phyloP scores from a whole-genome alignment of 2,888 invertebrate genomes.

The Pardosa pseudoannulata region DNA sequence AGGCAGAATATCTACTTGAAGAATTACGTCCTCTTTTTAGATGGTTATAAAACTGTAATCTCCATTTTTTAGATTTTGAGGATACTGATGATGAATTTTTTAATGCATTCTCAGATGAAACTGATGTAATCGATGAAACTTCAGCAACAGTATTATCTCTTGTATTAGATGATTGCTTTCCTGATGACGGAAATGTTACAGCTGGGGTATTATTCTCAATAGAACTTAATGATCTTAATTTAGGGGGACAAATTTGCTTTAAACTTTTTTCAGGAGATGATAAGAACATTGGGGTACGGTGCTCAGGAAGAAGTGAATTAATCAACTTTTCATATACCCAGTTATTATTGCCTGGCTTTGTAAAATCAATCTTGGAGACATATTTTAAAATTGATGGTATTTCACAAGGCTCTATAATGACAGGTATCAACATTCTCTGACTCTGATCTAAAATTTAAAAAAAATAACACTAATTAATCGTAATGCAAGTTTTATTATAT shows the following conservation, averaged over 20 bases:
- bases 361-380: slow-evolving; percentile 69
- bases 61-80: background rate
- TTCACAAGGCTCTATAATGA: slow-evolving; percentile 46
- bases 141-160: too few species aligned
- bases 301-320: slow-evolving; percentile 9
- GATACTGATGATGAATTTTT: background rate
- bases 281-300: background rate
- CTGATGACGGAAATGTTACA: slow-evolving; percentile 26
- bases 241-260: too few species aligned
- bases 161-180: background rate
- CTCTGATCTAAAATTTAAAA: slow-evolving; percentile 47
- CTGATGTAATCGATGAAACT: background rate
- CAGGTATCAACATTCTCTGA: slow-evolving; percentile 50
- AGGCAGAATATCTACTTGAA: background rate
- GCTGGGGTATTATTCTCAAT: slow-evolving; percentile 9
- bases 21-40: background rate
- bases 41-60: background rate
- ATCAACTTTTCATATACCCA: slow-evolving; percentile 63
- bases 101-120: background rate
- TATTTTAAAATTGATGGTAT: slow-evolving; percentile 46
- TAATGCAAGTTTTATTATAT: too few species aligned
- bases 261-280: background rate
- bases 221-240: background rate
- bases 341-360: slow-evolving; percentile 34
- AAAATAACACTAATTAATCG: too few species aligned